Conservation (phyloP, 2,113 vertebrate genomes). For the Mola mola region DNA sequence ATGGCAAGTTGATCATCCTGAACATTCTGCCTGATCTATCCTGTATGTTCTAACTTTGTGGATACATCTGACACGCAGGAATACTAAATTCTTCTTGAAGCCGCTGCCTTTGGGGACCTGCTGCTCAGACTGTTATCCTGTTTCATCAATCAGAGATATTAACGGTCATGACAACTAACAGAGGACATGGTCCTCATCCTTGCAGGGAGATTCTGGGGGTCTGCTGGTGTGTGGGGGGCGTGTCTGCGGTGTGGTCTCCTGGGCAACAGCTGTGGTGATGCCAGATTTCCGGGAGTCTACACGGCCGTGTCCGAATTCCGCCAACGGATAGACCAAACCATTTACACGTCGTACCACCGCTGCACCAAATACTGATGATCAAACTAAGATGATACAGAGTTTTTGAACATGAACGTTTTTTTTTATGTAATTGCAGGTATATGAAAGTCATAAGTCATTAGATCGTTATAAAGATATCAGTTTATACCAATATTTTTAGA, state of each 20-base stretch:
- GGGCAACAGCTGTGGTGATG: slow-evolving; percentile 79
- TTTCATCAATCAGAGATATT: neutral
- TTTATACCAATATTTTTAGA: no score
- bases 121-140: neutral
- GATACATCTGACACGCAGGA: no score
- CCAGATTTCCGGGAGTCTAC: slow-evolving; percentile 81
- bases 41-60: no score
- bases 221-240: slow-evolving; percentile 79
- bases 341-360: slow-evolving; percentile 67
- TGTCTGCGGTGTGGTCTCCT: slow-evolving; percentile 82
- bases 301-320: slow-evolving; percentile 79
- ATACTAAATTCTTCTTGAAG: no score
- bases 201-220: slow-evolving; percentile 83
- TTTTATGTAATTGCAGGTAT: no score
- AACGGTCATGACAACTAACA: neutral
- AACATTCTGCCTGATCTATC: no score
- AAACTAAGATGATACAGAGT: neutral
- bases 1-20: no score
- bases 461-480: no score
- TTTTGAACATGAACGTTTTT: no score
- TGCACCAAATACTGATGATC: slow-evolving; percentile 36
- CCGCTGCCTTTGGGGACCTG: neutral
- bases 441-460: no score
- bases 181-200: no score
- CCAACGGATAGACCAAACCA: slow-evolving; percentile 82